Base-by-base conservation (phyloP, 2,113 vertebrate species). In the Dermatemys mawii region DNA sequence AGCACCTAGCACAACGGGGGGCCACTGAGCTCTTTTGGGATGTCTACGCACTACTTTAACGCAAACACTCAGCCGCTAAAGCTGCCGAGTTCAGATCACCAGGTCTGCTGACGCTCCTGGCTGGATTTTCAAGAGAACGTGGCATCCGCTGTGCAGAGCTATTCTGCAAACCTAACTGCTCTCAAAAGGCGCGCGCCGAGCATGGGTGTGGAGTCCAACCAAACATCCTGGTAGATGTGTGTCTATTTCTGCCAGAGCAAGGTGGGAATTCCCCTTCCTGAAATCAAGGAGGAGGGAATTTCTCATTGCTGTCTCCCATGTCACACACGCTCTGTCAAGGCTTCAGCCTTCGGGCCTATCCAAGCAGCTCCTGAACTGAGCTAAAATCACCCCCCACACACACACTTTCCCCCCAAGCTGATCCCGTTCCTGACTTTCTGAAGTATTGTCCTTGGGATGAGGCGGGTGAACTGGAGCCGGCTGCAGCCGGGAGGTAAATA, bases 401-500 rank as follows among this genome's bases (percentile, higher is more conserved):
- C n/a, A n/a, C n/a, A n/a, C n/a, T n/a, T n/a, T n/a, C n/a, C n/a
- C n/a, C n/a, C n/a, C n/a, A n/a, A n/a, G n/a, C n/a, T n/a, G n/a
- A n/a, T n/a, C n/a, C n/a, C n/a, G 49, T 3, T 35, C 54, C 88
- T 85, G 80, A n/a, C 13, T 32, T 67, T 13, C 27, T 12, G 2
- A 29, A 7, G 7, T 35, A 48, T 26, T 54, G 38, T 57, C 2
- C 3, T 57, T 67, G 76, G 86, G 35, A 29, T 79, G 53, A 0
- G 0, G 22, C 12, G 63, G 14, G 54, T 53, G 83, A 46, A 84
- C 35, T 1, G 3, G 29, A 49, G 29, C 19, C 2, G 26, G 32
- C 67, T 14, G 38, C 51, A 32, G 53, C 67, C 35, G 29, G 44
- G 54, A 89, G 49, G 80, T 38, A 80, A 78, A 26, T 8, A 21